Conservation (phyloP, 2,888 invertebrate genomes). For the Caenorhabditis uteleia region DNA sequence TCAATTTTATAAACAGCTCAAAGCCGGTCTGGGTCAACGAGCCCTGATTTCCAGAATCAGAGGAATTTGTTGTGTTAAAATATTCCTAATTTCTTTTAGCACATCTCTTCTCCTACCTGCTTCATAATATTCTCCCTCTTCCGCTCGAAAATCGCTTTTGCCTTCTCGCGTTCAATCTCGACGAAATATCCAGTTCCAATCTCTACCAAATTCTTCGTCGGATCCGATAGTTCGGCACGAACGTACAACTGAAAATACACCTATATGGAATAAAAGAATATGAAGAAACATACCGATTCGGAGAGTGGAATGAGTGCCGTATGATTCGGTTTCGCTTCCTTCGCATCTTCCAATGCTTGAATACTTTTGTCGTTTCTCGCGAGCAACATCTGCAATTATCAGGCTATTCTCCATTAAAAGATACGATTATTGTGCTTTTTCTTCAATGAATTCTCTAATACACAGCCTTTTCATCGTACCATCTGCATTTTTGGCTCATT, state of each 20-base stretch:
- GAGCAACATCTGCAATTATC: conserved; percentile 75
- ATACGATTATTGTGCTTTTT: not conserved
- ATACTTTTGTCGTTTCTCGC: conserved; percentile 80
- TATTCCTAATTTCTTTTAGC: not conserved
- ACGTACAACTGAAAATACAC: conserved; percentile 83
- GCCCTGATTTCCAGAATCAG: too few species aligned
- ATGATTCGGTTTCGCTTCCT: conserved; percentile 27
- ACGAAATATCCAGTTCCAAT: conserved; percentile 96
- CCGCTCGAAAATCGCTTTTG: conserved; percentile 89
- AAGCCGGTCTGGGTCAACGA: too few species aligned
- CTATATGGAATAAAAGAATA: conserved; percentile 3
- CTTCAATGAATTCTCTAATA: too few species aligned
- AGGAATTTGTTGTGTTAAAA: not conserved
- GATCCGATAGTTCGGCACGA: conserved; percentile 84
- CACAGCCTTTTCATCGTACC: too few species aligned
- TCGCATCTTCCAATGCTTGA: conserved; percentile 72
- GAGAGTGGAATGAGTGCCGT: conserved; percentile 86
- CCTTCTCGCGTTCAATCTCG: conserved; percentile 84
- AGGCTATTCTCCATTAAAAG: not conserved
- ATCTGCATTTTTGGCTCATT: not conserved
- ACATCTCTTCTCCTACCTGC: conserved; percentile 76
- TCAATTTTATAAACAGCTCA: not conserved
- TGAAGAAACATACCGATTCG: conserved; percentile 77
- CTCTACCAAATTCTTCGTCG: conserved; percentile 87
- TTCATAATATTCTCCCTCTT: conserved; percentile 88